Evolutionary conservation across 2,113 vertebrate species (phyloP).

Genomic region (Columbina picui): DNA sequence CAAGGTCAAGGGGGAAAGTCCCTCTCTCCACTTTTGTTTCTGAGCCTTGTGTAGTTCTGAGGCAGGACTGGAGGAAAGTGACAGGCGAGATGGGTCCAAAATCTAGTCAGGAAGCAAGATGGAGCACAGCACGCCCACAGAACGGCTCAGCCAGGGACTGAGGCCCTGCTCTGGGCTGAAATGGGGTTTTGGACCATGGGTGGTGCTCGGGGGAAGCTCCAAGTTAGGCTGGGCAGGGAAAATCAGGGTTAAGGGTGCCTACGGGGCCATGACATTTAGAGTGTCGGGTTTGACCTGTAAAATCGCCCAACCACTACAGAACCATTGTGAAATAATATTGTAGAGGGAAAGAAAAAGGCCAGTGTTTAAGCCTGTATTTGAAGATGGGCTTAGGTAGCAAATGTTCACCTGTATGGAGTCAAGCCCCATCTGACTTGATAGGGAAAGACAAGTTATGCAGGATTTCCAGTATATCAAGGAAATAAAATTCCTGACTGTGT

Average conservation of each 20-base stretch:
- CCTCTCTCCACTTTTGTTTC: neutral
- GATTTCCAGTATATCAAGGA: neutral
- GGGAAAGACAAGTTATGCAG: neutral
- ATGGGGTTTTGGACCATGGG: too few species aligned
- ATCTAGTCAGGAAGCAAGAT: neutral
- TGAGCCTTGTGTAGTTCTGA: neutral
- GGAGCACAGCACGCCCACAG: fast-evolving
- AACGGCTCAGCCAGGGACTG: too few species aligned
- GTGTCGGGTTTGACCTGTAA: neutral
- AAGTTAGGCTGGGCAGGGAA: neutral
- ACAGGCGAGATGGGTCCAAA: neutral
- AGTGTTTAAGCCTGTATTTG: neutral
- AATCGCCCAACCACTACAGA: neutral
- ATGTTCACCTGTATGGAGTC: neutral
- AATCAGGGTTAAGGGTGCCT: neutral
- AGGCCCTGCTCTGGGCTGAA: neutral
- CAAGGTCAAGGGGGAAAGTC: neutral
- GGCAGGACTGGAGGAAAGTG: neutral
- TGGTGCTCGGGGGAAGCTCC: neutral
- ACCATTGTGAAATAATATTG: neutral
- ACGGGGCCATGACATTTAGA: fast-evolving
- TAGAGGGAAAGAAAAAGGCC: neutral
- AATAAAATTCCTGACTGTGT: neutral
- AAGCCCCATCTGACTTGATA: neutral
- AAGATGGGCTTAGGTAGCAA: neutral